A percentile compares a stretch with the other conserved stretches of the same genome.
Conservation (phyloP, 2,888 invertebrate species). For the Tinea pellionella region DNA sequence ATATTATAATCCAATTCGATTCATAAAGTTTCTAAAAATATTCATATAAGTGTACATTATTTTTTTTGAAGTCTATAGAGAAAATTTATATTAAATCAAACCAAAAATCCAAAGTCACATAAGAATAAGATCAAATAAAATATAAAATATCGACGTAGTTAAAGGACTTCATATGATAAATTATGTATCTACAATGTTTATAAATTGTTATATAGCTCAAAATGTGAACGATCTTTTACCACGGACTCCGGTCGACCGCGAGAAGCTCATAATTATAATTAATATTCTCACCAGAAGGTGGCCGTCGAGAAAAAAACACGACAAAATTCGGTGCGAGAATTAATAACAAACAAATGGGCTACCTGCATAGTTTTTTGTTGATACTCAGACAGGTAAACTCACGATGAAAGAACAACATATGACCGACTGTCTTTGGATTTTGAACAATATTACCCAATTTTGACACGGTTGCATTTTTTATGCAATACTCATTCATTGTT, state of each 20-base stretch:
- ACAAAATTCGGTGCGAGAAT: conserved; percentile 63
- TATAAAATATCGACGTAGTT: background rate
- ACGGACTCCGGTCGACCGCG: conserved; percentile 25
- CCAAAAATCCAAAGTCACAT: background rate
- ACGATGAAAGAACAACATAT: conserved; percentile 59
- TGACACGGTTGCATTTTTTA: conserved; percentile 63
- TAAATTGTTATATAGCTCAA: background rate
- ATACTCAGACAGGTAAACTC: conserved; percentile 56
- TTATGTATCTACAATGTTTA: background rate
- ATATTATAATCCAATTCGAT: background rate
- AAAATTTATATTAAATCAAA: too few species aligned
- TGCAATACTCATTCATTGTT: conserved; percentile 47
- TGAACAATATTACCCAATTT: conserved; percentile 62
- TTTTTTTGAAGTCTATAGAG: background rate
- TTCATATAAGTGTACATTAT: background rate
- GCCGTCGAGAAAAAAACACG: conserved; percentile 45
- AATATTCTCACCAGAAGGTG: conserved; percentile 68
- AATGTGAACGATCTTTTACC: background rate
- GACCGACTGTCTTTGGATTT: conserved; percentile 58
- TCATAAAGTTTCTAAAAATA: background rate
- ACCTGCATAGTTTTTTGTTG: conserved; percentile 67
- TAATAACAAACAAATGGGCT: conserved; percentile 71
- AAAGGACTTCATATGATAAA: background rate
- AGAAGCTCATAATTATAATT: conserved; percentile 66
- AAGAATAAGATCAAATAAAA: background rate